Conservation (phyloP, 2,113 vertebrate species). For the Lampris incognitus region DNA sequence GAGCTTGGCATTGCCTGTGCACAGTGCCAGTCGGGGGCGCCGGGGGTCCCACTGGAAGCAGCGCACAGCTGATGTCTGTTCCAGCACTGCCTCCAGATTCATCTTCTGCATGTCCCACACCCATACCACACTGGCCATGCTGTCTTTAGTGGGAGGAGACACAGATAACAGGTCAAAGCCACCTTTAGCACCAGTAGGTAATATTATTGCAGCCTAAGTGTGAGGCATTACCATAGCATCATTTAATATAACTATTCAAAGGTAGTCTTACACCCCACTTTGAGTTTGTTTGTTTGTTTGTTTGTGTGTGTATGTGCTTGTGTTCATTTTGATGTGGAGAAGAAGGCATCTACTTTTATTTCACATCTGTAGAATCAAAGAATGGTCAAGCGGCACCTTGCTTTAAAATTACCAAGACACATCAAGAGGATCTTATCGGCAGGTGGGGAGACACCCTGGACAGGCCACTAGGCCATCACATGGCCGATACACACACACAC, state of each 20-base stretch:
- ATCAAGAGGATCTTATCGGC: too few species aligned
- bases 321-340: too few species aligned
- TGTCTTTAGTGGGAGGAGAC: slow-evolving; percentile 81
- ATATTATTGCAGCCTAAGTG: background rate
- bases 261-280: too few species aligned
- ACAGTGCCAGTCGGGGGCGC: slow-evolving; percentile 88
- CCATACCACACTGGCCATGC: slow-evolving; percentile 88
- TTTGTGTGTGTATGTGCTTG: too few species aligned
- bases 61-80: slow-evolving; percentile 87
- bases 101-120: slow-evolving; percentile 93
- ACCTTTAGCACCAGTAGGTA: background rate
- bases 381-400: too few species aligned
- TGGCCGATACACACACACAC: too few species aligned
- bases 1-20: slow-evolving; percentile 86
- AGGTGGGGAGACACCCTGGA: too few species aligned
- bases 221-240: background rate
- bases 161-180: slow-evolving; percentile 12
- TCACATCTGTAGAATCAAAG: too few species aligned
- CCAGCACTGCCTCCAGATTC: slow-evolving; percentile 86
- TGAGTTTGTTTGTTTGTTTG: too few species aligned
- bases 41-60: slow-evolving; percentile 92
- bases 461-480: too few species aligned
- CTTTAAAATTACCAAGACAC: too few species aligned
- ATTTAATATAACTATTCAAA: background rate
- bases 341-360: too few species aligned